Percentiles rank a stretch among this genome's conserved stretches.
phyloP scores from a whole-genome alignment of 2,888 invertebrate species.

The Uloborus plumipes region DNA sequence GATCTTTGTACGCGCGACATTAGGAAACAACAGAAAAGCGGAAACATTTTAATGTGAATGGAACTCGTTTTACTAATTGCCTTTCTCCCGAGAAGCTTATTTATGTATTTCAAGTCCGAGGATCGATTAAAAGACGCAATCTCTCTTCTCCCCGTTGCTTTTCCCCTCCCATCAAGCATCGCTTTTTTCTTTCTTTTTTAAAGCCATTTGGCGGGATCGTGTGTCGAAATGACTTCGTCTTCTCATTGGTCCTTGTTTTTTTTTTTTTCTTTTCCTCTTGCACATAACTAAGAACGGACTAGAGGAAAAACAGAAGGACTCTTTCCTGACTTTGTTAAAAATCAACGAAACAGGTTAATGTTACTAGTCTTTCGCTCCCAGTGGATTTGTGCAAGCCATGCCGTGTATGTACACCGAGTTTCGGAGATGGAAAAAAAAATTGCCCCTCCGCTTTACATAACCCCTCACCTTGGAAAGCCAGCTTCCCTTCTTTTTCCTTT shows the following conservation, averaged over 20 bases:
- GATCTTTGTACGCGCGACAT: constrained; percentile 2
- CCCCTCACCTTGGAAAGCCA: constrained; percentile 56
- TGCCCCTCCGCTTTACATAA: constrained; percentile 53
- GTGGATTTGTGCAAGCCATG: constrained; percentile 44
- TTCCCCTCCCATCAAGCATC: constrained; percentile 2
- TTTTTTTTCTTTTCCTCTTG: neutral
- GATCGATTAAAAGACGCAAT: constrained; percentile 44
- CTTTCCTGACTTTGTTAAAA: constrained; percentile 54
- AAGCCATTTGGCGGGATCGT: constrained; percentile 20
- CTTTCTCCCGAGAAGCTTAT: constrained; percentile 15
- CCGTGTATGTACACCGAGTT: too few species aligned
- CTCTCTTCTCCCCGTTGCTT: neutral
- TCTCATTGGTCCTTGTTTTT: constrained; percentile 42
- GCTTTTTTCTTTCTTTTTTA: neutral
- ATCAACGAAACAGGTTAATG: constrained; percentile 60
- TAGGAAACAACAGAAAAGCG: constrained; percentile 14
- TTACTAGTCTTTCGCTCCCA: constrained; percentile 42
- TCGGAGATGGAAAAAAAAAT: constrained; percentile 36
- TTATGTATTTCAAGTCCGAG: constrained; percentile 22
- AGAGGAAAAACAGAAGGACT: constrained; percentile 2
- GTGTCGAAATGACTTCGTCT: constrained; percentile 36
- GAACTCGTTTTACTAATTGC: constrained; percentile 44
- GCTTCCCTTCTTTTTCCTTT: constrained; percentile 37
- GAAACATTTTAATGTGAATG: constrained; percentile 33
- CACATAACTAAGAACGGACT: constrained; percentile 17